phyloP scores from a whole-genome alignment of 2,888 invertebrate genomes.

The Lithophane leautieri region DNA sequence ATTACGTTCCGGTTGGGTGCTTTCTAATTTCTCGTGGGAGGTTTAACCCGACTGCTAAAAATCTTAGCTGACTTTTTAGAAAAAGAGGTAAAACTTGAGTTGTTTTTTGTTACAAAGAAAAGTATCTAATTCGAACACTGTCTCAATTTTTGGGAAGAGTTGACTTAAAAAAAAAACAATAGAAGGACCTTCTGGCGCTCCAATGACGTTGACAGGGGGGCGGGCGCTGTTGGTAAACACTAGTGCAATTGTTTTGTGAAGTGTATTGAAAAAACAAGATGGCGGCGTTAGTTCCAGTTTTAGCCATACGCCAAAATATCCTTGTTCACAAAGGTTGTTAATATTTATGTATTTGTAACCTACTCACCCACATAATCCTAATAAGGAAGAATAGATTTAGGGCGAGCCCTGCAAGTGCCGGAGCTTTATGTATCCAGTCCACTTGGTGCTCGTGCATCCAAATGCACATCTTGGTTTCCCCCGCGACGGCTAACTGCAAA shows the following conservation, averaged over 20 bases:
- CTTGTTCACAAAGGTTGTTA: neutral
- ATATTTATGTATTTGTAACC: neutral
- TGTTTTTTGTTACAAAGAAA: neutral
- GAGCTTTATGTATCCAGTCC: conserved; percentile 97
- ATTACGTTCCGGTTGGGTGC: conserved; percentile 24
- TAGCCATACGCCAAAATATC: neutral
- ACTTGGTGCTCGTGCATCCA: conserved; percentile 95
- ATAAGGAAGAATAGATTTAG: conserved; percentile 95
- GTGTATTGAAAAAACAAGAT: neutral
- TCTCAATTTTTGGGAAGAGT: neutral
- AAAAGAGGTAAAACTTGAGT: conserved; percentile 22
- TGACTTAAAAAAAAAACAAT: neutral
- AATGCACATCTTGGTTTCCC: conserved; percentile 91
- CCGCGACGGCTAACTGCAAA: conserved; percentile 77
- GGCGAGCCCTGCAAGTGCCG: conserved; percentile 95
- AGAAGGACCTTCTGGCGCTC: neutral
- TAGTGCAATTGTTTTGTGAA: neutral
- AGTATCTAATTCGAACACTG: neutral
- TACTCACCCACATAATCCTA: conserved; percentile 96
- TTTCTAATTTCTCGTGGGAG: conserved; percentile 47
- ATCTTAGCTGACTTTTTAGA: neutral
- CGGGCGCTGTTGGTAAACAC: neutral
- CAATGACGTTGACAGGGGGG: neutral
- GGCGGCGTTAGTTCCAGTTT: neutral
- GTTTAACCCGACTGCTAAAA: conserved; percentile 52